These are phyloP conservation scores for Hydriomena furcata DNA, from an alignment of 2,888 invertebrate species.

Conservation along the genomic window DNA sequence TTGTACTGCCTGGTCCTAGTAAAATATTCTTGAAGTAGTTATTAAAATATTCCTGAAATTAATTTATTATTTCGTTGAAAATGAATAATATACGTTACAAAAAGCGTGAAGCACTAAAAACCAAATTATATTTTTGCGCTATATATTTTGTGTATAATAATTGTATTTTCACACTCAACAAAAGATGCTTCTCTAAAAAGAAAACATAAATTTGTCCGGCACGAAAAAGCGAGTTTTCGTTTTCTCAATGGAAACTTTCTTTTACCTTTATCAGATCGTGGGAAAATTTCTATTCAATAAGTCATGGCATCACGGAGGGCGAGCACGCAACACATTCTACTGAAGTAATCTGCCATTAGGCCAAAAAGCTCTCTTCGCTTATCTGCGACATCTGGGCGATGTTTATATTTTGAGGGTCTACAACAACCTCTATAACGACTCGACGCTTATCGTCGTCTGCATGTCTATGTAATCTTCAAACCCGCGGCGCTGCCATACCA, in stretches of 20 bases:
- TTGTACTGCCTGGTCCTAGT: too few species aligned
- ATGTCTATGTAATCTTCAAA: conserved; percentile 71
- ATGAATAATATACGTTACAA: not conserved
- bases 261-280: conserved; percentile 48
- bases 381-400: conserved; percentile 80
- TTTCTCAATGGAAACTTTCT: conserved; percentile 35
- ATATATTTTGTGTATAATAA: too few species aligned
- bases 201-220: conserved; percentile 23
- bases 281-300: conserved; percentile 64
- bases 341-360: conserved; percentile 79
- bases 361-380: conserved; percentile 75
- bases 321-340: conserved; percentile 60
- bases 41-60: too few species aligned
- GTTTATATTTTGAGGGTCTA: conserved; percentile 80
- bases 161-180: conserved; percentile 32
- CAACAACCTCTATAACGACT: conserved; percentile 80
- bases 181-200: conserved; percentile 19
- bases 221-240: conserved; percentile 26
- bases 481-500: conserved; percentile 43
- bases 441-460: conserved; percentile 72
- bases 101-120: conserved; percentile 15
- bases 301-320: conserved; percentile 51
- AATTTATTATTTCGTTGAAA: too few species aligned
- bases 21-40: too few species aligned
- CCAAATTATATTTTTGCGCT: conserved; percentile 24